These are phyloP conservation scores for Armadillidium nasatum DNA, from an alignment of 1,140 invertebrate genomes.

Conservation along the genomic window DNA sequence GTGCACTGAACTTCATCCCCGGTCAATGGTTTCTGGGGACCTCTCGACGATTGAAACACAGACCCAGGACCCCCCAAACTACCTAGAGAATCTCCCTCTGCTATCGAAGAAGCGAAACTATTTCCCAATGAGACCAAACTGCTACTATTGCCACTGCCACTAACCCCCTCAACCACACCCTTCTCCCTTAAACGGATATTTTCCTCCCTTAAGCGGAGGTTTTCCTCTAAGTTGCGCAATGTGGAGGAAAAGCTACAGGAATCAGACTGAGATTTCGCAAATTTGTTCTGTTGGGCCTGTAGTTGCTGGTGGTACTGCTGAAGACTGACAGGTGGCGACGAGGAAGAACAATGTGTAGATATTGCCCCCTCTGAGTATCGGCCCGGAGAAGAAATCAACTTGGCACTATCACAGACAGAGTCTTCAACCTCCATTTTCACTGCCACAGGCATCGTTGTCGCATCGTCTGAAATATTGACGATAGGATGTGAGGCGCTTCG, in stretches of 20 bases:
- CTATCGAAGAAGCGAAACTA: background rate
- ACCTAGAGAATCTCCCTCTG: background rate
- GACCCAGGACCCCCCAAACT: background rate
- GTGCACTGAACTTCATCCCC: constrained; percentile 75
- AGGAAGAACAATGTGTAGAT: background rate
- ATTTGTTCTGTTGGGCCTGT: background rate
- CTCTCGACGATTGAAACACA: background rate
- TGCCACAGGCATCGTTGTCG: background rate
- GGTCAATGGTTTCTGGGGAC: background rate
- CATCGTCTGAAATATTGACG: constrained; percentile 9
- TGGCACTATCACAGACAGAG: background rate
- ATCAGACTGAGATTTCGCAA: background rate
- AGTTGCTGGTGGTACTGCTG: background rate
- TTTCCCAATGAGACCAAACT: background rate
- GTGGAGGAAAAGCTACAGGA: background rate
- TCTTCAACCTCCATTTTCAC: background rate
- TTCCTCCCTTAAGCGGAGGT: background rate
- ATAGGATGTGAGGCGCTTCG: background rate
- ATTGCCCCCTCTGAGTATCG: background rate
- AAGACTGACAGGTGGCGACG: background rate
- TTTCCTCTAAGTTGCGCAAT: background rate
- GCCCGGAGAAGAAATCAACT: background rate
- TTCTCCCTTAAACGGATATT: background rate
- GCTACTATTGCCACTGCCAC: background rate
- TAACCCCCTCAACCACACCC: background rate